Base-by-base conservation (phyloP, 2,797 vertebrate genomes). In the Leuciscus waleckii region DNA sequence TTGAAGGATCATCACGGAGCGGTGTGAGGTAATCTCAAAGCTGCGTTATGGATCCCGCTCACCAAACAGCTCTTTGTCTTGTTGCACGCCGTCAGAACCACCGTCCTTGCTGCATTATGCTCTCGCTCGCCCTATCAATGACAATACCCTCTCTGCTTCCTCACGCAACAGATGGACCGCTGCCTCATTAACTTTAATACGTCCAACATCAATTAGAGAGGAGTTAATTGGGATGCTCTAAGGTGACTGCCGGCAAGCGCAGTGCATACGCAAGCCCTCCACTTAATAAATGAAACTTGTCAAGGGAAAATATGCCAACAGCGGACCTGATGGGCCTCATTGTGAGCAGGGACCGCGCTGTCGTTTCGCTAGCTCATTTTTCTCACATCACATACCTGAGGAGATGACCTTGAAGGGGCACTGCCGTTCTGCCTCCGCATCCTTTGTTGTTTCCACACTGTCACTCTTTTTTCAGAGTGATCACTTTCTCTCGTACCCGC, bases 101-200 rank as follows among this genome's bases (percentile, higher is more conserved):
- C 80, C 88, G 85, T 90, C 91, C 88, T 91, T 90, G 87, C 85
- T 74, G 85, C 88, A 85, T 84, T 84, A 85, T 90, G 85, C 83
- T 77, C 21, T n/a, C 54, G 21, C 88, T 87, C 92, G 86, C 78
- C 79, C 90, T 90, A 81, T 90, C 85, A 91, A 91, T 87, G 86
- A 82, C 89, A 87, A 90, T 91, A 90, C 89, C 88, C 87, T 87
- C 81, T 81, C 88, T n/a, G 79, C 71, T 91, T 85, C 90, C 85
- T 89, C 83, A 88, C 89, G 94, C 94, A 94, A 95, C 94, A 95
- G 94, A 95, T 95, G 94, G 94, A 88, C 91, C 23, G 83, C 70
- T 81, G 91, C 90, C 93, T 95, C 94, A 95, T 95, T 95, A 94
- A 93, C 93, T 95, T 93, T 93, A 93, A 94, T 93, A 93, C 90